A percentile compares a stretch with the other conserved stretches of the same genome.
Conservation (phyloP, 2,888 invertebrate genomes). For the Parnassius smintheus region DNA sequence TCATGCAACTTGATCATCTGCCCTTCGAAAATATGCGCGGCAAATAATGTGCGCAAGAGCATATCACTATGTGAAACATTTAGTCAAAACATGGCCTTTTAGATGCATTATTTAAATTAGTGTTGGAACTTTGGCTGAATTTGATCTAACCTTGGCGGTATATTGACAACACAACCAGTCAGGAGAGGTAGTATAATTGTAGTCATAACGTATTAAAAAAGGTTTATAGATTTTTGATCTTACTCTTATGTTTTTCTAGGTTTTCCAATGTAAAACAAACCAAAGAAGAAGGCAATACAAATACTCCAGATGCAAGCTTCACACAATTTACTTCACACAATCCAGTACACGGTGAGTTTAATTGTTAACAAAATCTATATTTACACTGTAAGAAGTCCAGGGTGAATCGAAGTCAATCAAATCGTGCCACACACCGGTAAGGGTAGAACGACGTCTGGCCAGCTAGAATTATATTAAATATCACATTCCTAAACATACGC, state of each 20-base stretch:
- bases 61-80: constrained; percentile 90
- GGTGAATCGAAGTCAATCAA: too few species aligned
- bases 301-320: constrained; percentile 63
- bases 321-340: constrained; percentile 82
- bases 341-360: too few species aligned
- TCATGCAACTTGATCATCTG: constrained; percentile 87
- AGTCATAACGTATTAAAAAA: background rate
- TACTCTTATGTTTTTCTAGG: constrained; percentile 33
- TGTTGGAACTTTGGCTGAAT: constrained; percentile 96
- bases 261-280: constrained; percentile 47
- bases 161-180: constrained; percentile 68
- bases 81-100: constrained; percentile 95
- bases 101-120: constrained; percentile 93
- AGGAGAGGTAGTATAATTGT: constrained; percentile 57
- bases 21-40: constrained; percentile 83
- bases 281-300: constrained; percentile 54
- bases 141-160: constrained; percentile 98
- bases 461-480: too few species aligned
- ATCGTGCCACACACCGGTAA: too few species aligned
- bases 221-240: background rate
- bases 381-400: too few species aligned
- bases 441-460: too few species aligned
- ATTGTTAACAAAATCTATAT: too few species aligned
- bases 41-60: constrained; percentile 91
- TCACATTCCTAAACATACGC: too few species aligned